Evolutionary conservation across 2,113 vertebrate genomes (phyloP).

Genomic region (Podocnemis expansa): DNA sequence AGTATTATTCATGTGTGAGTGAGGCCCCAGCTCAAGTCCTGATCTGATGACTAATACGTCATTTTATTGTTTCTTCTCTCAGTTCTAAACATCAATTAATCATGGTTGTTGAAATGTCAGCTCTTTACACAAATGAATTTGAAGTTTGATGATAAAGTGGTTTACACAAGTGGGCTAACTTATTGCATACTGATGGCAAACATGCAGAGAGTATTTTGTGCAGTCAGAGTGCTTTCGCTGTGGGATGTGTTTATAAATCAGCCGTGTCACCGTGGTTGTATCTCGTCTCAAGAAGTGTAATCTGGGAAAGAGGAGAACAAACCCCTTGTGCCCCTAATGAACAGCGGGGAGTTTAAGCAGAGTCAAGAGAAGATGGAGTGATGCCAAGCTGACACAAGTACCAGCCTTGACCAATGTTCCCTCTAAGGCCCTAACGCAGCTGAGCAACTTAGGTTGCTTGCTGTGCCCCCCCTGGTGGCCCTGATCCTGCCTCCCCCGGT

Average conservation of each 20-base stretch:
- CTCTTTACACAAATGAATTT: conserved; percentile 61
- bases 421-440: too few species aligned
- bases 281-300: not conserved
- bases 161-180: conserved; percentile 25
- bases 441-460: too few species aligned
- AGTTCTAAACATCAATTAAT: conserved; percentile 68
- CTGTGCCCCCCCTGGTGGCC: too few species aligned
- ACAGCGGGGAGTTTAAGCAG: conserved; percentile 27
- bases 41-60: conserved; percentile 58
- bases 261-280: not conserved
- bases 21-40: conserved; percentile 17
- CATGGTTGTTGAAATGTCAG: conserved; percentile 64
- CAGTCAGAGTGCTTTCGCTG: conserved; percentile 31
- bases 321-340: not conserved
- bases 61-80: conserved; percentile 55
- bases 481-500: too few species aligned
- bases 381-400: conserved; percentile 43
- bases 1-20: conserved; percentile 49
- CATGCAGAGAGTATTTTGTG: not conserved
- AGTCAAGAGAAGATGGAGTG: not conserved
- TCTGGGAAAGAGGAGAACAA: too few species aligned
- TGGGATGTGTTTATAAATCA: conserved; percentile 8
- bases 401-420: not conserved
- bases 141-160: conserved; percentile 24
- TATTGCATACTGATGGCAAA: conserved; percentile 50